phyloP scores from a whole-genome alignment of 1,140 invertebrate genomes.

The Delia radicum region DNA sequence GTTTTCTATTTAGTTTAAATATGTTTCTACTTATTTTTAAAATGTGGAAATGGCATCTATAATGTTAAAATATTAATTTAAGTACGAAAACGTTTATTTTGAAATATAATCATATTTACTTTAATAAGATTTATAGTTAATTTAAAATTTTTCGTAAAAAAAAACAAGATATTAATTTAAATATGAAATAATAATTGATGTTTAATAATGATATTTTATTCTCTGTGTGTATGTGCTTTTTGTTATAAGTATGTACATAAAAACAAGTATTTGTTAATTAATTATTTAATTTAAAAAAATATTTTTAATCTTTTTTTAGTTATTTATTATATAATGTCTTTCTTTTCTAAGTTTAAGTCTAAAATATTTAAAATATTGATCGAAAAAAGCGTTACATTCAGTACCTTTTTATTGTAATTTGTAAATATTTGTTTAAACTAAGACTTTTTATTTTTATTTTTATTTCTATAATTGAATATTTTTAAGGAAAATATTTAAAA shows the following conservation, averaged over 20 bases:
- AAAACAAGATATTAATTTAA: too few species aligned
- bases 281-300: neutral
- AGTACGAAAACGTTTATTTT: too few species aligned
- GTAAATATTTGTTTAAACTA: neutral
- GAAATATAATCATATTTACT: too few species aligned
- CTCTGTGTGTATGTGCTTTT: neutral
- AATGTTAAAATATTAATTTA: too few species aligned
- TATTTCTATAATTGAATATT: neutral
- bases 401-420: slow-evolving; percentile 2
- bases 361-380: neutral
- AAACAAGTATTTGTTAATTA: neutral
- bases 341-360: neutral
- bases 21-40: too few species aligned
- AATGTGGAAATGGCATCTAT: too few species aligned
- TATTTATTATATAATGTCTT: neutral
- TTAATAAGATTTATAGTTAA: too few species aligned
- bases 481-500: neutral
- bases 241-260: neutral
- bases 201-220: too few species aligned
- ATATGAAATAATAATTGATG: too few species aligned
- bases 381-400: slow-evolving; percentile 12
- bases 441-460: neutral
- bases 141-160: too few species aligned
- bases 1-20: too few species aligned
- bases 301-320: neutral